Conservation (phyloP, 2,797 vertebrate species). For the Sebastes jordani region DNA sequence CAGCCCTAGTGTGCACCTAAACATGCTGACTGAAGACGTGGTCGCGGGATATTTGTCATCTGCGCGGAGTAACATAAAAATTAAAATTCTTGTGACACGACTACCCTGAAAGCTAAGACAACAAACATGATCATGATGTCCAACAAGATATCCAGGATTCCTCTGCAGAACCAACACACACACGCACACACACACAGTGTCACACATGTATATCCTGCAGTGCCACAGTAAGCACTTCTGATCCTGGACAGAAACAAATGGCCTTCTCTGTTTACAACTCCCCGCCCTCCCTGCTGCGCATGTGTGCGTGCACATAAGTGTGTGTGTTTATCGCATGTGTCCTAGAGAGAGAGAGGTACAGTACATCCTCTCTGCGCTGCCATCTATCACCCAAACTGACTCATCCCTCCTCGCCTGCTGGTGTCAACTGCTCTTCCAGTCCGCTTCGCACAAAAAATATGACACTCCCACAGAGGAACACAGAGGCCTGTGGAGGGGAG, state of each 20-base stretch:
- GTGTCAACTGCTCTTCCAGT: constrained; percentile 37
- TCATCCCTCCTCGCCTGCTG: constrained; percentile 60
- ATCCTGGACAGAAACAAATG: constrained; percentile 56
- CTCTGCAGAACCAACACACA: background rate
- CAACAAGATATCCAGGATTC: background rate
- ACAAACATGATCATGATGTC: background rate
- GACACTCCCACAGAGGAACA: constrained; percentile 26
- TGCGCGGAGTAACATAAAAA: too few relatives aligned
- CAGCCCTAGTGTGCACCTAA: too few relatives aligned
- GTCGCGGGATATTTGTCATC: background rate
- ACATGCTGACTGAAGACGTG: background rate
- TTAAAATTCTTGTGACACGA: background rate
- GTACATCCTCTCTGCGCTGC: constrained; percentile 9
- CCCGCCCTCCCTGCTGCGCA: background rate
- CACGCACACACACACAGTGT: background rate
- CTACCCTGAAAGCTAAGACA: background rate
- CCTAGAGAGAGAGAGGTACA: background rate
- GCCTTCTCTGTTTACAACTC: constrained; percentile 37
- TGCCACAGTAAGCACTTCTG: constrained; percentile 47
- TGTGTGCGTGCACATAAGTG: constrained; percentile 2
- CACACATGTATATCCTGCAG: constrained; percentile 14
- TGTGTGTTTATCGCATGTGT: constrained; percentile 21
- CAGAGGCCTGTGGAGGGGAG: constrained; percentile 10
- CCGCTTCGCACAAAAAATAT: constrained; percentile 6
- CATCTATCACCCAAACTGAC: constrained; percentile 60